Base-by-base conservation (phyloP, 1,140 invertebrate genomes). In the Heliconius congener region DNA sequence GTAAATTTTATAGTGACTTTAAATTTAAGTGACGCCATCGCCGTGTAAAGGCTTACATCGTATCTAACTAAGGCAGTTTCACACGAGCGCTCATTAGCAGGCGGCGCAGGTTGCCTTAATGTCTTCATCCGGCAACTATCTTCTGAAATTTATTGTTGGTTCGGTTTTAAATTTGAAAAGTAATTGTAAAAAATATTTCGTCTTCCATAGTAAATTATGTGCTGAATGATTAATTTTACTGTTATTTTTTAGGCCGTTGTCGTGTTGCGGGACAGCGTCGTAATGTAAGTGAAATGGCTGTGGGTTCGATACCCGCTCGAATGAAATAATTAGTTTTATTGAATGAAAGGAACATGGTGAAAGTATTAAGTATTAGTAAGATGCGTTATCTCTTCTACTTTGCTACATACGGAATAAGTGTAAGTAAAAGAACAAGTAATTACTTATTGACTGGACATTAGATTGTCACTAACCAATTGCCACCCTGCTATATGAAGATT, bases 21-120 rank as follows among this genome's bases (percentile, higher is more conserved):
- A 76, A 76, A 71, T 76, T 76, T 76, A 76, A 76, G 57, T 37
- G 34, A 27, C 60, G n/a, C 74, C 37, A 71, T 76, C 60, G n/a
- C 74, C 23, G 50, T 76, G 66, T 76, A 46, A 76, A 76, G 39
- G 74, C 60, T 76, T 70, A 76, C 60, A 76, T 55, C 23, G 74
- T 57, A 70, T 30, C 77, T 46, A 55, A 74, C 27, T 71, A 79
- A 79, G 78, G 73, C 60, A 74, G 73, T 79, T 75, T 75, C 78
- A 79, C 78, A 57, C 78, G 78, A 79, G 30, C 42, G 18, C 76
- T 81, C 80, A 77, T 81, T 81, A 77, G 55, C 76, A 77, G 34
- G 75, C 71, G 19, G 80, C 80, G 76, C 79, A 81, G 80, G 80
- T 77, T 81, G 75, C 74, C 34, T 74, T 81, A 81, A 81, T 81